Percentiles rank a stretch among this genome's conserved stretches.
Evolutionary conservation across 2,797 vertebrate genomes (phyloP).

Genomic region (Vultur gryphus): DNA sequence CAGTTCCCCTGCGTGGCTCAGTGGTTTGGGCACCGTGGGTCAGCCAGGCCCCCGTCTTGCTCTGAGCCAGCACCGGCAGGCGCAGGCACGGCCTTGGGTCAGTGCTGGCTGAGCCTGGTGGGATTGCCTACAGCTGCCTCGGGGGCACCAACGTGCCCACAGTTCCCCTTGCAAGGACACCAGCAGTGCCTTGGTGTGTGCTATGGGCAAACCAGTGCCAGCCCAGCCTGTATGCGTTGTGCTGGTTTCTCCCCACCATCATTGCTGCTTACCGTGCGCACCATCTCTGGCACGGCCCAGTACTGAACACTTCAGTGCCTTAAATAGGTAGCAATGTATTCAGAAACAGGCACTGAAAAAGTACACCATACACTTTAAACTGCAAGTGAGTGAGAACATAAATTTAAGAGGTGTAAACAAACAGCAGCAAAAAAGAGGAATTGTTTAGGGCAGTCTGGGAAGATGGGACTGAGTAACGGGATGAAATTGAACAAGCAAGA

Average conservation of each 20-base stretch:
- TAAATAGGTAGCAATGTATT: not conserved
- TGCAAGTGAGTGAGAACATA: not conserved
- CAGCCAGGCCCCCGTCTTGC: rapidly evolving
- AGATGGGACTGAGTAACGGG: not conserved
- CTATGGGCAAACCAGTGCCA: not conserved
- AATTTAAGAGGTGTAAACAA: not conserved
- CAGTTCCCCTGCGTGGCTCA: not conserved
- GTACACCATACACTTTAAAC: rapidly evolving
- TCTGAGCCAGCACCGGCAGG: rapidly evolving
- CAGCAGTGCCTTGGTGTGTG: rapidly evolving
- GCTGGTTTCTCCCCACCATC: not conserved
- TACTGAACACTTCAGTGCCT: not conserved
- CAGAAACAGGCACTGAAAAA: not conserved
- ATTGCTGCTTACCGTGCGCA: not conserved
- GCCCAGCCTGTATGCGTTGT: rapidly evolving
- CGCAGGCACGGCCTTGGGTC: not conserved
- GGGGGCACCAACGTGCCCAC: rapidly evolving
- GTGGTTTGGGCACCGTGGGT: not conserved
- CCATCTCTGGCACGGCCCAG: rapidly evolving
- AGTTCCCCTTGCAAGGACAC: not conserved
- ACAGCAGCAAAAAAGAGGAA: not conserved
- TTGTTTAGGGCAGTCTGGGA: not conserved
- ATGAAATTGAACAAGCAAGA: not conserved
- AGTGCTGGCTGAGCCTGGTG: rapidly evolving
- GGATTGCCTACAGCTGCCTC: not conserved